Percentiles rank a stretch among this genome's conserved stretches.
Evolutionary conservation across 2,888 invertebrate genomes (phyloP).

Genomic region (Laothoe populi): DNA sequence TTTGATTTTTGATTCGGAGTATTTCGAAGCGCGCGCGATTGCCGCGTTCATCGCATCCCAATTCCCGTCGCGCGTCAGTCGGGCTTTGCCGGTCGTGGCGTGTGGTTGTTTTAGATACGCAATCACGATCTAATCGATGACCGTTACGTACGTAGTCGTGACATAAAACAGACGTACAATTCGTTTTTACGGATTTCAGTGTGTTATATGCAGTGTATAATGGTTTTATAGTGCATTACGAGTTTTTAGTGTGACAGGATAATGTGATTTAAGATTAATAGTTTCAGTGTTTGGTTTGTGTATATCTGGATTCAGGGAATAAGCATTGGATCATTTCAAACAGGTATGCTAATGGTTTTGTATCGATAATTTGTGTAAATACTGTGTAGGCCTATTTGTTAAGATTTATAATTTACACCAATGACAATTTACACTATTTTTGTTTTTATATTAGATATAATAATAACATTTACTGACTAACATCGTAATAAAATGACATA

Average conservation of each 20-base stretch:
- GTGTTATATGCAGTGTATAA: slow-evolving; percentile 27
- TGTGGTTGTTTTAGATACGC: neutral
- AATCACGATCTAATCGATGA: slow-evolving; percentile 6
- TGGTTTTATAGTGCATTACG: slow-evolving; percentile 24
- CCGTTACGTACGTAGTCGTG: slow-evolving; percentile 26
- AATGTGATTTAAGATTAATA: slow-evolving; percentile 25
- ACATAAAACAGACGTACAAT: slow-evolving; percentile 24
- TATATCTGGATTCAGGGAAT: slow-evolving; percentile 16
- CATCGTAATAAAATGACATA: no score
- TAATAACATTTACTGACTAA: no score
- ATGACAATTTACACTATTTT: no score
- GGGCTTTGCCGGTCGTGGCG: slow-evolving; percentile 25
- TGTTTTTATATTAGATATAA: no score
- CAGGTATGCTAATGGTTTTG: neutral
- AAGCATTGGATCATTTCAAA: slow-evolving; percentile 19
- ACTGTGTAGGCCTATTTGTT: slow-evolving; percentile 13
- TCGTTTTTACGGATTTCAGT: slow-evolving; percentile 28
- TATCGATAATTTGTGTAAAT: neutral
- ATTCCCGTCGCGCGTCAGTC: slow-evolving; percentile 25
- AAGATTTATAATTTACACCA: no score
- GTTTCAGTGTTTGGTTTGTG: slow-evolving; percentile 21
- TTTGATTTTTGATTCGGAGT: slow-evolving; percentile 23
- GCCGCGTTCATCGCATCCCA: slow-evolving; percentile 22
- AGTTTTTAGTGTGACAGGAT: slow-evolving; percentile 25
- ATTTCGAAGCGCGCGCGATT: slow-evolving; percentile 13